Conservation (phyloP, 2,113 vertebrate genomes). For the Falcunculus frontatus region DNA sequence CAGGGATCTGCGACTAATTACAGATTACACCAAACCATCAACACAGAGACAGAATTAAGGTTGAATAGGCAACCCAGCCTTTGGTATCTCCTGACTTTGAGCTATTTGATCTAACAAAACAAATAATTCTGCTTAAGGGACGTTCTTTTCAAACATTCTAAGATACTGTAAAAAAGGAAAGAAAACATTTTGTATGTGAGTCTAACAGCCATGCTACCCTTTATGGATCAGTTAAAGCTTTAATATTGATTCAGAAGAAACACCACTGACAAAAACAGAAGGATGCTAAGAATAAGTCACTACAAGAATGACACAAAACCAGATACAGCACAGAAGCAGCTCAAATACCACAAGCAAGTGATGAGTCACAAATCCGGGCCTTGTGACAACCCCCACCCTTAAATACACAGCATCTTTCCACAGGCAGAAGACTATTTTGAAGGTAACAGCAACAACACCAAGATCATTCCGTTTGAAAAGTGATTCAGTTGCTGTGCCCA, state of each 20-base stretch:
- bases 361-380: not conserved
- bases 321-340: not conserved
- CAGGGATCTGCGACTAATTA: constrained; percentile 41
- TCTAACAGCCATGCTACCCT: not conserved
- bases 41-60: constrained; percentile 44
- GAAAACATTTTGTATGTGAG: not conserved
- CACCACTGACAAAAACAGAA: not conserved
- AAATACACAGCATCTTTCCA: not conserved
- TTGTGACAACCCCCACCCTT: not conserved
- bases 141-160: not conserved
- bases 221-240: not conserved
- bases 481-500: not conserved
- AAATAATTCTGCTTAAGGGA: not conserved
- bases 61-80: not conserved
- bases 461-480: not conserved
- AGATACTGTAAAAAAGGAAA: not conserved
- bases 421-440: not conserved
- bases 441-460: not conserved
- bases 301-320: not conserved
- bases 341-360: not conserved
- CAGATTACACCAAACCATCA: constrained; percentile 34
- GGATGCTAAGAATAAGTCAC: not conserved
- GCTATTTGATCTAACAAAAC: not conserved
- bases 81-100: not conserved
- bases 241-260: not conserved